A percentile compares a stretch with the other conserved stretches of the same genome.
phyloP scores from a whole-genome alignment of 2,113 vertebrate genomes.

The Pagrus major region DNA sequence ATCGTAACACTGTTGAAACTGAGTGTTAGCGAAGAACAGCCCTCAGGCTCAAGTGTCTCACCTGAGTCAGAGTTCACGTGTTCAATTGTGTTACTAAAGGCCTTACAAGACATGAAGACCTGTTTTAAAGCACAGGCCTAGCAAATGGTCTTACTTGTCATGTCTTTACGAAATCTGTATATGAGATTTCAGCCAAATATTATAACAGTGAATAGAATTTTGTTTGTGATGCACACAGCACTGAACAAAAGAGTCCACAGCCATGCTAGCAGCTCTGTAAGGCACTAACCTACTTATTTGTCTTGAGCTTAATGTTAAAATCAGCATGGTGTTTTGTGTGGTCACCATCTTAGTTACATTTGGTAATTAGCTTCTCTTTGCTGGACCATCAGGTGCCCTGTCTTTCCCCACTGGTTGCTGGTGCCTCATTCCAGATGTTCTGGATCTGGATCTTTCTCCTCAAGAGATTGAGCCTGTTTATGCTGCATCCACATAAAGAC shows the following conservation, averaged over 20 bases:
- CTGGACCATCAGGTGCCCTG: too few species aligned
- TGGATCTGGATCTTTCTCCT: too few species aligned
- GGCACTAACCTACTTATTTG: too few species aligned
- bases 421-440: too few species aligned
- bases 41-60: slow-evolving; percentile 23
- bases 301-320: not conserved
- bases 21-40: not conserved
- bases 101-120: not conserved
- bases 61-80: not conserved
- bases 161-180: not conserved
- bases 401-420: too few species aligned
- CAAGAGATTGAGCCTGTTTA: too few species aligned
- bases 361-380: not conserved
- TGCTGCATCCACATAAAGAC: too few species aligned
- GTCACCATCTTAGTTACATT: not conserved
- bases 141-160: not conserved
- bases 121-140: not conserved
- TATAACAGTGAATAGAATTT: not conserved
- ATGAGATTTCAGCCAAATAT: not conserved
- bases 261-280: not conserved
- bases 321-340: not conserved
- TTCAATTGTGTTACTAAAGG: not conserved
- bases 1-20: not conserved
- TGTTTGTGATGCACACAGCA: not conserved
- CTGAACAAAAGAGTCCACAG: not conserved